Evolutionary conservation across 2,113 vertebrate species (phyloP).

Genomic region (Sialia sialis): DNA sequence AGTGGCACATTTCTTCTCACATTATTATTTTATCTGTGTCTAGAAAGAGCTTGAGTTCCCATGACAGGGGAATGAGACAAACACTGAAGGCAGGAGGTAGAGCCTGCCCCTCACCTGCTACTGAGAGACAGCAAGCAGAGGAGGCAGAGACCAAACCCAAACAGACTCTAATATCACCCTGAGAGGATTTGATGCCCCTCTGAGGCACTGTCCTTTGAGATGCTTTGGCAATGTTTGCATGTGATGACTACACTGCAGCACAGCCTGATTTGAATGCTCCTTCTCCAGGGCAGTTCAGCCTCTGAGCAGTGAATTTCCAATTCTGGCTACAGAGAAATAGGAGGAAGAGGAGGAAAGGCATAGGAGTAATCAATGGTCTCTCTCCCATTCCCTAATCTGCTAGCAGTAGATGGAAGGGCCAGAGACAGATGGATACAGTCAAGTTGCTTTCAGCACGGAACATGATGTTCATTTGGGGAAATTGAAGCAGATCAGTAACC

Average conservation of each 20-base stretch:
- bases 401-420: not conserved
- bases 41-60: not conserved
- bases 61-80: not conserved
- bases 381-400: not conserved
- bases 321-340: not conserved
- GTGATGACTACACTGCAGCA: not conserved
- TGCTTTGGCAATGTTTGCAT: not conserved
- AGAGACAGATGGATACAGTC: not conserved
- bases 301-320: not conserved
- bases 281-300: not conserved
- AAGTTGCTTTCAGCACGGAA: not conserved
- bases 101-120: not conserved
- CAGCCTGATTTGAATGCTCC: not conserved
- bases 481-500: not conserved
- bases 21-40: not conserved
- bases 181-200: not conserved
- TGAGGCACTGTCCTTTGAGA: not conserved
- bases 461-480: fast-evolving
- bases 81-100: not conserved
- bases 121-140: not conserved
- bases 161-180: not conserved
- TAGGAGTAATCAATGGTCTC: not conserved
- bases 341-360: not conserved
- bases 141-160: not conserved
- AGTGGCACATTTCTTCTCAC: not conserved